These are phyloP conservation scores for Drosophila sproati DNA, from an alignment of 1,140 invertebrate genomes.

Conservation along the genomic window DNA sequence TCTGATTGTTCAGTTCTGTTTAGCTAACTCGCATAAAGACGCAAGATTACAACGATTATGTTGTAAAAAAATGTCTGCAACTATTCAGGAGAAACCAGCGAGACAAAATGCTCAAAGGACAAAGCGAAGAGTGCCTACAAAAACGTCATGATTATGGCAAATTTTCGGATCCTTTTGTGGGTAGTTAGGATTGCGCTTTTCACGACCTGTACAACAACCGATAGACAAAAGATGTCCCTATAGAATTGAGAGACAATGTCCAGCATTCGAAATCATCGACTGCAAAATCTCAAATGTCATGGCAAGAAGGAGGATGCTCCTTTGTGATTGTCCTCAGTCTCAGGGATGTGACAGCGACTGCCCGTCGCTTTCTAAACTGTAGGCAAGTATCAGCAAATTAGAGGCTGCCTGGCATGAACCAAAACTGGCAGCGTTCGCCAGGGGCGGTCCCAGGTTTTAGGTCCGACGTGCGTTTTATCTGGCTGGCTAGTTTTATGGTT, in stretches of 20 bases:
- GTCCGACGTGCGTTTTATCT: slow-evolving; percentile 56
- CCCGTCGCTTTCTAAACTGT: slow-evolving; percentile 65
- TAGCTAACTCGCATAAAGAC: slow-evolving; percentile 54
- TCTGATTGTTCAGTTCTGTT: slow-evolving; percentile 23
- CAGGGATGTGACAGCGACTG: slow-evolving; percentile 6
- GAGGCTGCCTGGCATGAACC: slow-evolving; percentile 54
- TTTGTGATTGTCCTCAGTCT: slow-evolving; percentile 32
- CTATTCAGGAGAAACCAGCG: slow-evolving; percentile 32
- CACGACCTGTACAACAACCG: slow-evolving; percentile 29
- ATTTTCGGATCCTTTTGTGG: slow-evolving; percentile 75
- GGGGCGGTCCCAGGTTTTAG: slow-evolving; percentile 53
- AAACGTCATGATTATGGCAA: slow-evolving; percentile 79
- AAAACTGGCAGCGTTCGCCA: slow-evolving; percentile 42
- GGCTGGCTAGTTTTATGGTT: slow-evolving; percentile 66
- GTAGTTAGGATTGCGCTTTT: slow-evolving; percentile 71
- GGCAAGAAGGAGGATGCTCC: slow-evolving; percentile 52
- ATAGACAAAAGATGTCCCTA: slow-evolving; percentile 14
- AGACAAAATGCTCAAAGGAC: slow-evolving; percentile 27
- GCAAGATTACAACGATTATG: slow-evolving; percentile 77
- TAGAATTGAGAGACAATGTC: slow-evolving; percentile 57
- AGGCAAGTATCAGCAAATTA: slow-evolving; percentile 81
- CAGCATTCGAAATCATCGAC: slow-evolving; percentile 74
- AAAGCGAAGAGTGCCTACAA: slow-evolving; percentile 18
- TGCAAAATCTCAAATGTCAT: slow-evolving; percentile 79
- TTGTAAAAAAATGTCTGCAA: slow-evolving; percentile 35